Percentiles rank a stretch among this genome's conserved stretches.
Evolutionary conservation across 1,140 invertebrate species (phyloP).

Genomic region (Cyclina sinensis): DNA sequence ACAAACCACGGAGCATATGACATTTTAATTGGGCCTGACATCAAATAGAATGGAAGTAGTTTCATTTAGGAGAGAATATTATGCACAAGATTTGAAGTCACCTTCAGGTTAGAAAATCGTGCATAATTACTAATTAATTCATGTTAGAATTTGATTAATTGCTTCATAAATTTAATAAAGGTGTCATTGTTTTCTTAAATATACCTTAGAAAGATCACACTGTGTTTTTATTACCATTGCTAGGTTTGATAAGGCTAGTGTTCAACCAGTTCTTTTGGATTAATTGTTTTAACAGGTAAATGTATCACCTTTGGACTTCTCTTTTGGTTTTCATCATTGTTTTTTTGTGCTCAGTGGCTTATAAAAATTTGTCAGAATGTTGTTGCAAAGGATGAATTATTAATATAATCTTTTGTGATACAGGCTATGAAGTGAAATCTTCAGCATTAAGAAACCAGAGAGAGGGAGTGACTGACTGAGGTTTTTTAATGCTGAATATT

Average conservation of each 20-base stretch:
- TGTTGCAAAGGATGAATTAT: no score
- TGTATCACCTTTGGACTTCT: not conserved
- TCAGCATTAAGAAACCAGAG: no score
- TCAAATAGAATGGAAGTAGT: constrained; percentile 9
- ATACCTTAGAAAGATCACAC: constrained; percentile 4
- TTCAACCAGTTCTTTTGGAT: not conserved
- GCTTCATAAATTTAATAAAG: constrained; percentile 35
- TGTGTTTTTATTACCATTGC: constrained; percentile 11
- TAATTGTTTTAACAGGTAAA: constrained; percentile 15
- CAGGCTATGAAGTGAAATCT: no score
- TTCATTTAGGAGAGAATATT: constrained; percentile 36
- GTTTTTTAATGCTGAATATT: no score
- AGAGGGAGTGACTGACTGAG: no score
- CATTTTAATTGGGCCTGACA: constrained; percentile 46
- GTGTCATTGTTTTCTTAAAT: constrained; percentile 42
- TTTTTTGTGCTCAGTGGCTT: no score
- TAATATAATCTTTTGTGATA: no score
- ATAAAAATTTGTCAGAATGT: no score
- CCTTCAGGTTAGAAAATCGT: constrained; percentile 34
- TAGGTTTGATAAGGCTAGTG: not conserved
- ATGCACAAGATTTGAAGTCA: constrained; percentile 8
- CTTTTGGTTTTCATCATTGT: no score
- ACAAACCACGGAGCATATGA: not conserved
- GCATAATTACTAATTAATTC: constrained; percentile 49
- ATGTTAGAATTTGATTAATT: constrained; percentile 37